Evolutionary conservation across 1,140 invertebrate species (phyloP), one percentile per base, ranked within the genome.

Genomic region (Drosophila mojavensis): DNA sequence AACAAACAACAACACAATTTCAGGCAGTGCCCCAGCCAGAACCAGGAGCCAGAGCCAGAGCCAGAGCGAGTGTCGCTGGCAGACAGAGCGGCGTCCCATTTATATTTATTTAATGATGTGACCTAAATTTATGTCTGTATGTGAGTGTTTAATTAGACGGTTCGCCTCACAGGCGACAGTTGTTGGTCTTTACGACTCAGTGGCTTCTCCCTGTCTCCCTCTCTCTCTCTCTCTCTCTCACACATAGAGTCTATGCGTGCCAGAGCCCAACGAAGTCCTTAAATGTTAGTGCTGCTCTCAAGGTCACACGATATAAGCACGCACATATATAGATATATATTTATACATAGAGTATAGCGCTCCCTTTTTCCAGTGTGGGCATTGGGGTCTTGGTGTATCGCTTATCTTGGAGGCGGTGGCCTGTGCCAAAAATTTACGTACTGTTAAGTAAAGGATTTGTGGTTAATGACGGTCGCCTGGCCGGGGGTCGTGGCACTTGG

Each of bases 91-190:
- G 48, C 82, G 72, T 76, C 84, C 84, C 84, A 88, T 86, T 84
- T 88, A 84, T 88, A 88, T 84, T 88, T 84, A 89, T 88, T 89
- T 88, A 88, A 88, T 82, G 84, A 88, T 88, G 84, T 88, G 84
- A 88, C 84, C 84, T 81, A 88, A 88, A 88, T 88, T 88, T 84
- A 88, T 89, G 83, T 84, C 84, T 89, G 65, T 77, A 78, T 88
- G 81, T 80, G 84, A 90, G 84, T 90, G 84, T 88, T 90, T 88
- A 88, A 88, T 88, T 88, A 88, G 84, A 88, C 80, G 69, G 75
- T 64, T 73, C 55, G 56, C 68, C 61, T 66, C 70, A 78, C 69
- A 68, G 53, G 65, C 80, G 80, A 83, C 80, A 79, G 80, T 83
- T 71, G 74, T 61, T 83, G 79, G 75, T 69, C 75, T 67, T 88